Conservation (phyloP, 2,888 invertebrate species). For the Macaria notata region DNA sequence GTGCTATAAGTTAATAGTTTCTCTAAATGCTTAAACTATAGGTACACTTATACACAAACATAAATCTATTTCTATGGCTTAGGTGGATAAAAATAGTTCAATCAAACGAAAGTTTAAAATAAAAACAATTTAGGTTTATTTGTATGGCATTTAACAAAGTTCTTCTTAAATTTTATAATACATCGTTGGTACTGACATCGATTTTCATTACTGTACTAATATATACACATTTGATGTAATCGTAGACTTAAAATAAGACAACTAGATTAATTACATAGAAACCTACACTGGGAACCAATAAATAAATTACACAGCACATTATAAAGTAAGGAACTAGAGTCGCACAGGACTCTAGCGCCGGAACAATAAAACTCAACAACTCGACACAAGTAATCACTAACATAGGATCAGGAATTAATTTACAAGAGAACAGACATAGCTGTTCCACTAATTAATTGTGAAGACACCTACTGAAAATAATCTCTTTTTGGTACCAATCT, state of each 20-base stretch:
- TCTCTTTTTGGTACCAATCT: conserved; percentile 81
- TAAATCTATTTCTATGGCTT: no score
- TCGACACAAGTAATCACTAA: conserved; percentile 43
- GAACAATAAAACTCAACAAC: conserved; percentile 69
- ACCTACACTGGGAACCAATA: conserved; percentile 64
- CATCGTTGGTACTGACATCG: conserved; percentile 79
- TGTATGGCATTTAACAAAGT: conserved; percentile 77
- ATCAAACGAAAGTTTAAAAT: conserved; percentile 59
- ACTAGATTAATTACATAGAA: conserved; percentile 62
- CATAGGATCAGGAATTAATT: conserved; percentile 40
- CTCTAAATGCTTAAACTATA: no score
- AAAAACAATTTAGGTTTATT: conserved; percentile 79
- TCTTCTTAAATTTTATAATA: conserved; percentile 67
- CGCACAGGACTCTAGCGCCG: conserved; percentile 36
- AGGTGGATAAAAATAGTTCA: conserved; percentile 19
- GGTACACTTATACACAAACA: no score
- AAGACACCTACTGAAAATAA: conserved; percentile 68
- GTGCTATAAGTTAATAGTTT: neutral
- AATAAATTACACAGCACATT: conserved; percentile 64
- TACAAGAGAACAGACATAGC: conserved; percentile 45
- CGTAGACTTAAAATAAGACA: conserved; percentile 60
- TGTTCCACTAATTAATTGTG: conserved; percentile 61
- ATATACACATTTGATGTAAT: conserved; percentile 66
- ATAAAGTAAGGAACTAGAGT: conserved; percentile 45
- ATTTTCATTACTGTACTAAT: conserved; percentile 67